phyloP scores from a whole-genome alignment of 1,140 invertebrate genomes.

The Arion vulgaris region DNA sequence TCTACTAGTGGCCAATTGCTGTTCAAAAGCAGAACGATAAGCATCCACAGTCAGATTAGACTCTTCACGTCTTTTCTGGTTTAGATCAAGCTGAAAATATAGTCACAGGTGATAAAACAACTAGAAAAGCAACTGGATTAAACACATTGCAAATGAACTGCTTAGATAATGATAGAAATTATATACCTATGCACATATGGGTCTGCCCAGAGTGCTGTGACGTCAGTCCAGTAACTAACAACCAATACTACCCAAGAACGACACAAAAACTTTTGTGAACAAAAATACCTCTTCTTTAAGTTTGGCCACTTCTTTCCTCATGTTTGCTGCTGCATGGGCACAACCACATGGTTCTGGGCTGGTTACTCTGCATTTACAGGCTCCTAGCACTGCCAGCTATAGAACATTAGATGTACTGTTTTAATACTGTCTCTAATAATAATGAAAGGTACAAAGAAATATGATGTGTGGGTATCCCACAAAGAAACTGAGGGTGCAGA shows the following conservation, averaged over 20 bases:
- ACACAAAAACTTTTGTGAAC: no score
- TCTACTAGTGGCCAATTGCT: slow-evolving; percentile 64
- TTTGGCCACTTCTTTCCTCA: slow-evolving; percentile 61
- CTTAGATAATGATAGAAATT: background rate
- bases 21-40: slow-evolving; percentile 68
- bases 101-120: background rate
- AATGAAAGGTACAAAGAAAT: no score
- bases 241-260: no score
- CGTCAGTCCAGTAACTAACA: no score
- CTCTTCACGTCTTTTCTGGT: slow-evolving; percentile 59
- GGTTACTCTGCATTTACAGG: slow-evolving; percentile 64
- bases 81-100: slow-evolving; percentile 50
- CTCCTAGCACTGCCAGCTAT: slow-evolving; percentile 68
- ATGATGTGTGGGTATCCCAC: no score
- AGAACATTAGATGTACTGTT: slow-evolving; percentile 22
- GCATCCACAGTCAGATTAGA: slow-evolving; percentile 64
- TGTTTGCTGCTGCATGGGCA: slow-evolving; percentile 67
- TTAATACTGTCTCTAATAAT: no score
- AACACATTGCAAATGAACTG: background rate
- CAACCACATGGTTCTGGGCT: slow-evolving; percentile 69
- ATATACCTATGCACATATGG: no score
- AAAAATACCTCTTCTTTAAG: slow-evolving; percentile 62
- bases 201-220: no score
- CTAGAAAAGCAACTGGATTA: no score
- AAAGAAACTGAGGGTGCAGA: no score